Evolutionary conservation across 2,888 invertebrate species (phyloP).

Genomic region (Ormyrus pomaceus): DNA sequence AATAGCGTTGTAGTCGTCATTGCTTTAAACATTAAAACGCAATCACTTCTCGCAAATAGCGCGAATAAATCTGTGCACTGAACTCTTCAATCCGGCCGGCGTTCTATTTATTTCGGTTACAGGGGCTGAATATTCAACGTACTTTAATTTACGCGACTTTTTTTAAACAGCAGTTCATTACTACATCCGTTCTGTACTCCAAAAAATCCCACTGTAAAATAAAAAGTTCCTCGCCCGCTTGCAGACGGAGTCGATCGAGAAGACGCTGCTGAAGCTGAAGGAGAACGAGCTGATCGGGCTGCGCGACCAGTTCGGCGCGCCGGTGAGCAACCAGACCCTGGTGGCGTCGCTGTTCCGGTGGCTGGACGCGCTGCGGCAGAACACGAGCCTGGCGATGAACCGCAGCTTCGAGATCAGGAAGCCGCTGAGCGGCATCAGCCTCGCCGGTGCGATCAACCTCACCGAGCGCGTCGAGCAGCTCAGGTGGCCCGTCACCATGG

Average conservation of each 20-base stretch:
- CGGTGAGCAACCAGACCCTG: constrained; percentile 87
- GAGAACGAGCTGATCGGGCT: constrained; percentile 84
- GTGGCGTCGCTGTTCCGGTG: constrained; percentile 84
- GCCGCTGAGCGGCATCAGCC: constrained; percentile 83
- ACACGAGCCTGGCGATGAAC: constrained; percentile 85
- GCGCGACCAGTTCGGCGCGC: constrained; percentile 86
- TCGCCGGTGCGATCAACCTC: constrained; percentile 80
- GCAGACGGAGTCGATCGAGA: constrained; percentile 86
- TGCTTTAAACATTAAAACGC: too few species aligned
- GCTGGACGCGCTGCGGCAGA: constrained; percentile 83
- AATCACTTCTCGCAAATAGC: too few species aligned
- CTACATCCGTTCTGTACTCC: too few species aligned
- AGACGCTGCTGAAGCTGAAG: constrained; percentile 81
- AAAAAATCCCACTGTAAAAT: too few species aligned
- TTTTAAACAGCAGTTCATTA: too few species aligned
- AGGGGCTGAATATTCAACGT: too few species aligned
- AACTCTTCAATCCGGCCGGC: too few species aligned
- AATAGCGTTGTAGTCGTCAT: too few species aligned
- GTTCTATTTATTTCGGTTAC: too few species aligned
- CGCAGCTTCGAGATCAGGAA: constrained; percentile 86
- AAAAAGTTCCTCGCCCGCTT: constrained; percentile 49
- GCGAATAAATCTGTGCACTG: too few species aligned
- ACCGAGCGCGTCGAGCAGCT: constrained; percentile 85
- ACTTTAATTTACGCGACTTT: too few species aligned
- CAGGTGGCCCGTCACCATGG: constrained; percentile 94